These are phyloP conservation scores for Nyleta sp. DNA, from an alignment of 2,888 invertebrate species.

Conservation along the genomic window DNA sequence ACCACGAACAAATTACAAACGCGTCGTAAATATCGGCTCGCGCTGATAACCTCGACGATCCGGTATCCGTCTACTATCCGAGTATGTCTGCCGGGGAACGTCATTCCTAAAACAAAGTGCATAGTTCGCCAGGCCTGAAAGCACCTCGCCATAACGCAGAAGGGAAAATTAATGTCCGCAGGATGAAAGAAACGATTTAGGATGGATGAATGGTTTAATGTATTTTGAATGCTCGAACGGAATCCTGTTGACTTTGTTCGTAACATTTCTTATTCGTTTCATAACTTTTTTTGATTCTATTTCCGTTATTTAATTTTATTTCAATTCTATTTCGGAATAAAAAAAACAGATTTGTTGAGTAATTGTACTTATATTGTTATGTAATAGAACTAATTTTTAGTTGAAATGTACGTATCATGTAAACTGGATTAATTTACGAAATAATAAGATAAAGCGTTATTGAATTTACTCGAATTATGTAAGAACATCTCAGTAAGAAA, in stretches of 20 bases:
- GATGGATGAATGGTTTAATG: conserved; percentile 22
- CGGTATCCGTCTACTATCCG: conserved; percentile 59
- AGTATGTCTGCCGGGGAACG: conserved; percentile 50
- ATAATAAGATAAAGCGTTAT: too few relatives aligned
- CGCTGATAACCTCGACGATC: conserved; percentile 62
- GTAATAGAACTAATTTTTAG: too few relatives aligned
- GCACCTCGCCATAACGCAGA: conserved; percentile 35
- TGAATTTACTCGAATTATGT: neutral
- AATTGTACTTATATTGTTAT: too few relatives aligned
- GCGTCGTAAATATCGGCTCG: conserved; percentile 63
- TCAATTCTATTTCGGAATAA: too few relatives aligned
- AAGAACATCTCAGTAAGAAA: neutral
- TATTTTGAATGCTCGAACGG: conserved; percentile 22
- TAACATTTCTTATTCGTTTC: too few relatives aligned
- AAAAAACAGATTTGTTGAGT: too few relatives aligned
- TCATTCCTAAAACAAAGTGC: conserved; percentile 64
- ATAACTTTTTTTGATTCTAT: too few relatives aligned
- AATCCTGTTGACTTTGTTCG: conserved; percentile 11
- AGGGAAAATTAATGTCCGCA: conserved; percentile 28
- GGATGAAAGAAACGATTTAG: conserved; percentile 23
- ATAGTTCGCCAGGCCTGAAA: conserved; percentile 32
- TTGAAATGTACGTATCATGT: too few relatives aligned
- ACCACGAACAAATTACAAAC: conserved; percentile 59
- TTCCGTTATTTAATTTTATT: too few relatives aligned
- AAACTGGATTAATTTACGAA: too few relatives aligned